Percentiles rank a stretch among this genome's conserved stretches.
phyloP scores from a whole-genome alignment of 2,113 vertebrate species.

The Oreotrochilus melanogaster region DNA sequence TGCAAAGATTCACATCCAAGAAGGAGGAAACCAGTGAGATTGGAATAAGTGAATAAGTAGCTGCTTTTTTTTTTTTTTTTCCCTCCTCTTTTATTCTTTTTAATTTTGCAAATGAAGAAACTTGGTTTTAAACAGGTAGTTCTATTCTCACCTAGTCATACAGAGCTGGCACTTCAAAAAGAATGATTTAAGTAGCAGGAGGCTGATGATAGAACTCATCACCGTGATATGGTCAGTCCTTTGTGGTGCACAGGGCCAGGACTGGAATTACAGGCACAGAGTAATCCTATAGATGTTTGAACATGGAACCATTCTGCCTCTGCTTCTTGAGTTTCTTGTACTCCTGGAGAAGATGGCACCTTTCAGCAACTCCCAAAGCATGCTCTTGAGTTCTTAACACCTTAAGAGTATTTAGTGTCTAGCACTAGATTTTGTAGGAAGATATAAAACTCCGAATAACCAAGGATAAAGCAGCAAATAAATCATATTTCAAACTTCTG shows the following conservation, averaged over 20 bases:
- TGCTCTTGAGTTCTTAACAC: not conserved
- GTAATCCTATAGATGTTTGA: not conserved
- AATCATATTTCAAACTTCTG: not conserved
- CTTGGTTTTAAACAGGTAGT: not conserved
- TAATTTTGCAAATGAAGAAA: not conserved
- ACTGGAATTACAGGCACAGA: not conserved
- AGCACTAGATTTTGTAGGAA: not conserved
- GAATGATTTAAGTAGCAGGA: not conserved
- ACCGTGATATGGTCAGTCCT: fast-evolving
- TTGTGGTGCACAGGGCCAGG: not conserved
- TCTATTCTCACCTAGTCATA: not conserved
- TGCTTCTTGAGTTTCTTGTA: not conserved
- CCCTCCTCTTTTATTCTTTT: not conserved
- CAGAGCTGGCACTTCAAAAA: not conserved
- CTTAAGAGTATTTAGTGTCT: not conserved
- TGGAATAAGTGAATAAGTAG: not conserved
- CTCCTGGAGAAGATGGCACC: not conserved
- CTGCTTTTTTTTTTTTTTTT: not conserved
- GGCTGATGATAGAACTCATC: not conserved
- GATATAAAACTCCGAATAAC: not conserved
- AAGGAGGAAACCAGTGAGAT: not conserved
- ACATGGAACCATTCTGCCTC: not conserved
- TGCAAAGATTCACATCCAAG: not conserved
- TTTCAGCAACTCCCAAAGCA: not conserved
- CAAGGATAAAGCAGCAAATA: not conserved